Conservation (phyloP, 2,797 vertebrate species). For the Meda fulgida region DNA sequence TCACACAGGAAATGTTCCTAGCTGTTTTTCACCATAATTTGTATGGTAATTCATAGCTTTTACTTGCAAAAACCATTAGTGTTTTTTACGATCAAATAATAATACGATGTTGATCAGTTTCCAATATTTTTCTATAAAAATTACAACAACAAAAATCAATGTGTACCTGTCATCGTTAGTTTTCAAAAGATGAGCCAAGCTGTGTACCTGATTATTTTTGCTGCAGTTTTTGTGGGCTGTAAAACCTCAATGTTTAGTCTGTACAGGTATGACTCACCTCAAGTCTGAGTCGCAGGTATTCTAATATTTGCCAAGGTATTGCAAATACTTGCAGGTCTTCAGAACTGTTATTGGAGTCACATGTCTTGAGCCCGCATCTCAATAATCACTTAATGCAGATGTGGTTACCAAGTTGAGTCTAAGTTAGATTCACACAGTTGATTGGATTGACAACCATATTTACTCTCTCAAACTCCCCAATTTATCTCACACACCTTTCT, state of each 20-base stretch:
- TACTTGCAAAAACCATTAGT: not conserved
- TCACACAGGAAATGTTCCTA: not conserved
- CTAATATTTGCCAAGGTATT: conserved; percentile 19
- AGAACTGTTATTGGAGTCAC: not conserved
- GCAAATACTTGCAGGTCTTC: conserved; percentile 24
- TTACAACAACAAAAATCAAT: not conserved
- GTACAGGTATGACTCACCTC: conserved; percentile 30
- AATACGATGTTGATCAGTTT: not conserved
- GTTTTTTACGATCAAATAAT: not conserved
- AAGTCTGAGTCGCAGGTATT: conserved; percentile 18
- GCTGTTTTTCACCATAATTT: not conserved
- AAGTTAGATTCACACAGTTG: not conserved
- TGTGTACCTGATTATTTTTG: conserved; percentile 1
- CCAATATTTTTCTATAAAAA: not conserved
- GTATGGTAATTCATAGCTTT: too few species aligned
- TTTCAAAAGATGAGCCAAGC: not conserved
- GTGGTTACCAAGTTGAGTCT: not conserved
- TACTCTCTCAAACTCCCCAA: not conserved
- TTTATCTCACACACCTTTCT: not conserved
- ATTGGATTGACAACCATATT: not conserved
- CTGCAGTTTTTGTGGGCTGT: conserved; percentile 5
- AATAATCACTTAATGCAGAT: not conserved
- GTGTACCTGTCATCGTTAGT: not conserved
- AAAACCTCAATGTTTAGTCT: not conserved
- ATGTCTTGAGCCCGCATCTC: not conserved